Evolutionary conservation across 1,140 invertebrate species (phyloP).

Genomic region (Belonocnema kinseyi): DNA sequence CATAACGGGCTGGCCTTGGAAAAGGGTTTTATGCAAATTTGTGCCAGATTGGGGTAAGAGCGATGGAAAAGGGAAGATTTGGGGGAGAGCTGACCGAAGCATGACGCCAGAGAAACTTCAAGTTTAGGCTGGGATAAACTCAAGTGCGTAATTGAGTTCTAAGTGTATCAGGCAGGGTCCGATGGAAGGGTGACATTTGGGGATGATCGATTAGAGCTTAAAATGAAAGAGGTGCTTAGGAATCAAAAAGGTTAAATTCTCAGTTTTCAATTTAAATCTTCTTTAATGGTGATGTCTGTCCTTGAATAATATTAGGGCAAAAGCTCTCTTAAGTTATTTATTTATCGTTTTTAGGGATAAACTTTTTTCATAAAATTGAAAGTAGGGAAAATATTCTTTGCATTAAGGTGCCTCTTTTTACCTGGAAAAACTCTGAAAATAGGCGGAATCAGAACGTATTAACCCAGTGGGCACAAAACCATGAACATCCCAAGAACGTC

Average conservation of each 20-base stretch:
- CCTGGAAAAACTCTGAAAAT: no score
- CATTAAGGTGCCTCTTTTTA: no score
- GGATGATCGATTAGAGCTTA: neutral
- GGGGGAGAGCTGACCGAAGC: constrained; percentile 9
- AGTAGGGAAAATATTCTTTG: no score
- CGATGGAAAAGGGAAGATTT: constrained; percentile 36
- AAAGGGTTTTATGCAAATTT: constrained; percentile 68
- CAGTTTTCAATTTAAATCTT: no score
- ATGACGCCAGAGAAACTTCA: constrained; percentile 9
- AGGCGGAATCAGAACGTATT: no score
- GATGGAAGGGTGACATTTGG: neutral
- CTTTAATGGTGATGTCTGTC: neutral
- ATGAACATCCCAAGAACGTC: no score
- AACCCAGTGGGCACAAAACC: no score
- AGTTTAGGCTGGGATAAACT: constrained; percentile 4
- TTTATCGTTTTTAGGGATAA: neutral
- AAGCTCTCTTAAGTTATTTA: neutral
- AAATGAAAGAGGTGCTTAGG: no score
- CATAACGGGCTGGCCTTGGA: constrained; percentile 14
- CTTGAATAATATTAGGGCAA: neutral
- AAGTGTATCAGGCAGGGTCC: neutral
- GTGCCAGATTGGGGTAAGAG: constrained; percentile 56
- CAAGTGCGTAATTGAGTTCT: constrained; percentile 13
- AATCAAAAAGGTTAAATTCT: no score
- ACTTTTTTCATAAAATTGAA: no score